Evolutionary conservation across 2,113 vertebrate genomes (phyloP), one percentile per base, ranked within the genome.

Genomic region (Dromiciops gliroides): DNA sequence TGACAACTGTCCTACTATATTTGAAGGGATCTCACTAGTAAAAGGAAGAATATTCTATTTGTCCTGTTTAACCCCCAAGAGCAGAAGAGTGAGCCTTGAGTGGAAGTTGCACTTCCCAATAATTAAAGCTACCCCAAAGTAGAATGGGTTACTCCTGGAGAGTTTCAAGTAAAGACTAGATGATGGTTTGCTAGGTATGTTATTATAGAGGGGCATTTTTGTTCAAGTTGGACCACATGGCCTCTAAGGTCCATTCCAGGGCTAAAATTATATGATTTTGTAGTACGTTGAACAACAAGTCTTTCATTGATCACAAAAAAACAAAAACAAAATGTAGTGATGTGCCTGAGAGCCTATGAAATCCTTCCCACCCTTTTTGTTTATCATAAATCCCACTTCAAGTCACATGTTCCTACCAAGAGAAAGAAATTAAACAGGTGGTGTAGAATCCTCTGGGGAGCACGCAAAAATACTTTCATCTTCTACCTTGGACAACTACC

Each of bases 331-430:
- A 75, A n/a, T 75, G 37, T n/a, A n/a, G 37, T n/a, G 16, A 14
- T 16, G 6, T n/a, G 19, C n/a, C 31, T 37, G 3, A 75, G 37
- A 75, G n/a, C 8, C 60, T n/a, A 16, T 6, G 37, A n/a, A 75
- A 75, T 75, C 37, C 60, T 75, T 75, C 37, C 14, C 37, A 16
- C 1, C 4, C 31, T n/a, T n/a, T n/a, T n/a, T 51, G 83, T 95
- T 83, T 92, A 22, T 88, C n/a, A 49, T 31, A 44, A 23, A 75
- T 56, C 19, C 31, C 96, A 53, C 92, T 92, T 91, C 56, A 95
- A 93, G 50, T 51, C 60, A 91, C 7, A 88, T 53, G 25, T n/a
- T 28, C 89, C 37, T 11, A 75, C 7, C 3, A 28, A 31, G 16
- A 56, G 51, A 94, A 4, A 44, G 51, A 28, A 83, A n/a, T 14